phyloP scores from a whole-genome alignment of 2,797 vertebrate species.

The Erithacus rubecula region DNA sequence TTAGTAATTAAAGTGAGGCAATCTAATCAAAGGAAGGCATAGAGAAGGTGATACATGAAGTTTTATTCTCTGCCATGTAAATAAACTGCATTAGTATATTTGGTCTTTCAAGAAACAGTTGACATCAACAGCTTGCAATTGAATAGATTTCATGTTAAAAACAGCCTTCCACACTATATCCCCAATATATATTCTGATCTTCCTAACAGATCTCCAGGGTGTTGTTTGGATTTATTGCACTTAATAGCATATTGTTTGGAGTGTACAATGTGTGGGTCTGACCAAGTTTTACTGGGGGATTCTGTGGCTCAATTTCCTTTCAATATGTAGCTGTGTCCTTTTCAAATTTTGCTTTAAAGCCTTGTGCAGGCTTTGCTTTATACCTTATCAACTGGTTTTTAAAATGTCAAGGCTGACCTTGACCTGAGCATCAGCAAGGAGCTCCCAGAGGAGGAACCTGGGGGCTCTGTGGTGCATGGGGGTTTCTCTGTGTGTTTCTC shows the following conservation, averaged over 20 bases:
- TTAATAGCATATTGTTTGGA: slow-evolving; percentile 45
- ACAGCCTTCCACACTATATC: slow-evolving; percentile 1
- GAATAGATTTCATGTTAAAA: slow-evolving; percentile 37
- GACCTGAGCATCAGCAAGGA: background rate
- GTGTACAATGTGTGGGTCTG: background rate
- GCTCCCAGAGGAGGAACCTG: background rate
- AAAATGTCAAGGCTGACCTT: background rate
- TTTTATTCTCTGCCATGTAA: slow-evolving; percentile 33
- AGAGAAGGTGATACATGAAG: slow-evolving; percentile 49
- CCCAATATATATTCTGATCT: slow-evolving; percentile 33
- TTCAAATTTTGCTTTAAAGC: slow-evolving; percentile 26
- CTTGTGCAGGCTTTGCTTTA: background rate
- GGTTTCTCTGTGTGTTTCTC: background rate
- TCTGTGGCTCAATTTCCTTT: slow-evolving; percentile 59
- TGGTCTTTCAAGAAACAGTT: slow-evolving; percentile 40
- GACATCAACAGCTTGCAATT: slow-evolving; percentile 6
- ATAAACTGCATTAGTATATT: slow-evolving; percentile 55
- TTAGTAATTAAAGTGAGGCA: slow-evolving; percentile 67
- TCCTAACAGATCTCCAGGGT: slow-evolving; percentile 33
- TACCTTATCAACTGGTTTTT: background rate
- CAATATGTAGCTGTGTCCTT: background rate
- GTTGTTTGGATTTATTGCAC: slow-evolving; percentile 41
- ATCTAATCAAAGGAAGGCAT: slow-evolving; percentile 66
- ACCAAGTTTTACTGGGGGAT: slow-evolving; percentile 23
- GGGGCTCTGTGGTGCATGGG: background rate